phyloP scores from a whole-genome alignment of 2,113 vertebrate genomes.

The Panurus biarmicus region DNA sequence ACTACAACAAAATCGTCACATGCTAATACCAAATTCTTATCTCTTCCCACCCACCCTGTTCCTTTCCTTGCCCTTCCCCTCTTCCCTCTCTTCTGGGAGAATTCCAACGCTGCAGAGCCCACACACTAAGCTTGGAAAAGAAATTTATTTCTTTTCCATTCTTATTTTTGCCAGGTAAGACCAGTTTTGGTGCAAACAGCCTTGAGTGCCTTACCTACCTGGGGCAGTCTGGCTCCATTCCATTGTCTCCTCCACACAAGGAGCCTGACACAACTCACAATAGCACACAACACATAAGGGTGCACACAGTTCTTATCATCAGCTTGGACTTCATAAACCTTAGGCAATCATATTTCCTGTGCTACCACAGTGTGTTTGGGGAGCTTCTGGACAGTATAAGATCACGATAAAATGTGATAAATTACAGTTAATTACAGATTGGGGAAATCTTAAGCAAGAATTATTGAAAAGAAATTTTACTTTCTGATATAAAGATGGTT shows the following conservation, averaged over 20 bases:
- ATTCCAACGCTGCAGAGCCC: background rate
- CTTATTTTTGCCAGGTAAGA: background rate
- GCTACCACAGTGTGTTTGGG: background rate
- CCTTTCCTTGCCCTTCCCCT: background rate
- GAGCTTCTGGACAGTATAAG: background rate
- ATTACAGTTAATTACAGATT: background rate
- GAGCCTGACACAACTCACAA: background rate
- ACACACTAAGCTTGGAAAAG: background rate
- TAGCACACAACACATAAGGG: background rate
- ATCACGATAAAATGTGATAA: background rate
- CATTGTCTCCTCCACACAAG: background rate
- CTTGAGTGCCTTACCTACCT: background rate
- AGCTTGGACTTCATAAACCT: background rate
- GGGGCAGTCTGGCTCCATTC: background rate
- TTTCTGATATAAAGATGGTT: background rate
- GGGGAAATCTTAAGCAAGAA: background rate
- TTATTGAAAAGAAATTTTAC: background rate
- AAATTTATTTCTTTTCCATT: background rate
- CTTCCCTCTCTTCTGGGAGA: background rate
- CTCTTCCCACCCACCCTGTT: rapidly evolving
- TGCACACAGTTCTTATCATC: background rate
- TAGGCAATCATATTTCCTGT: background rate
- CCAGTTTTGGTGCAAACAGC: background rate
- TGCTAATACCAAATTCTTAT: background rate
- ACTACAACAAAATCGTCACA: background rate